These are phyloP conservation scores for Alloscopus bannaensis DNA, from an alignment of 2,888 invertebrate genomes.

Conservation along the genomic window DNA sequence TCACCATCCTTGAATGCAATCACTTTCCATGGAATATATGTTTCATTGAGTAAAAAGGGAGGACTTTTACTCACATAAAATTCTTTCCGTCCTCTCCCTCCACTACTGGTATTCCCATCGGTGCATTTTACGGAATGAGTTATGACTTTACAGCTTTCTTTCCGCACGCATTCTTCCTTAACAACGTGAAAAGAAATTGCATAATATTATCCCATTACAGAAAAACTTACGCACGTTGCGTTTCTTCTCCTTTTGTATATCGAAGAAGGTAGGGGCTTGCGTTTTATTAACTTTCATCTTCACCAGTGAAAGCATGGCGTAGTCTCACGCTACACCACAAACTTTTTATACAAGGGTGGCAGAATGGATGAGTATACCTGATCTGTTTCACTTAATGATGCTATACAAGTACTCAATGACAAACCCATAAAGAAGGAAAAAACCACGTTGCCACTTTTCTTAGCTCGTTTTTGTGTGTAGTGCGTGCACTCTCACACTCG, in stretches of 20 bases:
- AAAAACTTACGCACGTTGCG: slow-evolving; percentile 18
- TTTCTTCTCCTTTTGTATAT: slow-evolving; percentile 35
- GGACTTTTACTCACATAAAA: slow-evolving; percentile 19
- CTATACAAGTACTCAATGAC: slow-evolving; percentile 52
- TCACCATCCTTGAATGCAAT: slow-evolving; percentile 45
- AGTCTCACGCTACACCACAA: background rate
- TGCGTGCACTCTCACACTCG: too few species aligned
- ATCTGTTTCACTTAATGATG: slow-evolving; percentile 58
- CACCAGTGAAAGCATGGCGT: background rate
- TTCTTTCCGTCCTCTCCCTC: background rate
- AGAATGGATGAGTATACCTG: slow-evolving; percentile 18
- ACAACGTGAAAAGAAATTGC: slow-evolving; percentile 62
- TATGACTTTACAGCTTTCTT: slow-evolving; percentile 62
- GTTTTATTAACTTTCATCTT: slow-evolving; percentile 21
- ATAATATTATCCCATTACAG: slow-evolving; percentile 51
- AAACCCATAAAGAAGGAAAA: slow-evolving; percentile 37
- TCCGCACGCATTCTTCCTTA: slow-evolving; percentile 61
- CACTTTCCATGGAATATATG: slow-evolving; percentile 18
- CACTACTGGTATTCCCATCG: slow-evolving; percentile 46
- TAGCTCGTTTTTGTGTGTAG: too few species aligned
- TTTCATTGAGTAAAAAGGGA: slow-evolving; percentile 4
- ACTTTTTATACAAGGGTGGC: background rate
- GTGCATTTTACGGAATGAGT: slow-evolving; percentile 61
- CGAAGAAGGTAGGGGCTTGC: too few species aligned
- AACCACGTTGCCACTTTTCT: slow-evolving; percentile 28